Evolutionary conservation across 1,140 invertebrate genomes (phyloP).

Genomic region (Heterodera schachtii): DNA sequence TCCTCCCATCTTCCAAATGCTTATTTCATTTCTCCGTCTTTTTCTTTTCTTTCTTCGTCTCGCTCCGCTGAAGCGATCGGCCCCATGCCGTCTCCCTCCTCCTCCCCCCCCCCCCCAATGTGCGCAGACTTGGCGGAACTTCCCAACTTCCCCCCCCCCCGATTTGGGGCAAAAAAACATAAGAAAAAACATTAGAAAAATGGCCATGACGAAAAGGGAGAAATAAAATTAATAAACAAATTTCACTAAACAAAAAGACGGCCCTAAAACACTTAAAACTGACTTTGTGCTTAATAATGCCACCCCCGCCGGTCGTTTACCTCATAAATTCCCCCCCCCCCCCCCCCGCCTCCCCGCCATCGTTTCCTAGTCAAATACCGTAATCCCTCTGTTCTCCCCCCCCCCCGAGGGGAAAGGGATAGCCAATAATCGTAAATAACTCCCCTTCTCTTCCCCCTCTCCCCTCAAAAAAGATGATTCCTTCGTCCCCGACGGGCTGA

Average conservation of each 20-base stretch:
- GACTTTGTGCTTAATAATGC: too few species aligned
- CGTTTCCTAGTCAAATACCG: background rate
- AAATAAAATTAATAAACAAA: too few species aligned
- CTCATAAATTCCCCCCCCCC: background rate
- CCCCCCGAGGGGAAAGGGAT: too few species aligned
- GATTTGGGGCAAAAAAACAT: too few species aligned
- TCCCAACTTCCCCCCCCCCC: too few species aligned
- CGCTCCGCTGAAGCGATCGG: conserved; percentile 10
- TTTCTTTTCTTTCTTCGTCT: conserved; percentile 2
- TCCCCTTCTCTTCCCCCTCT: background rate
- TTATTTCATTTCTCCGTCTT: background rate
- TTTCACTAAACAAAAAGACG: too few species aligned
- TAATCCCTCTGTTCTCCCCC: background rate
- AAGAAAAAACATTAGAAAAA: too few species aligned
- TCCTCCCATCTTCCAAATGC: background rate
- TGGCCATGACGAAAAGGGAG: too few species aligned
- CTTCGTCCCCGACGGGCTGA: background rate
- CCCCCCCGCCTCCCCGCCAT: background rate
- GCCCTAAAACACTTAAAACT: too few species aligned
- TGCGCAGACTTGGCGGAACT: background rate
- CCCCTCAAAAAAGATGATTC: background rate
- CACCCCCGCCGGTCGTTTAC: too few species aligned
- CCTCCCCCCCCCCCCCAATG: background rate
- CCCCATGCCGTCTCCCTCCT: background rate
- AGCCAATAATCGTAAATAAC: conserved; percentile 3